Conservation (phyloP, 2,888 invertebrate genomes). For the Trichopria drosophilae region DNA sequence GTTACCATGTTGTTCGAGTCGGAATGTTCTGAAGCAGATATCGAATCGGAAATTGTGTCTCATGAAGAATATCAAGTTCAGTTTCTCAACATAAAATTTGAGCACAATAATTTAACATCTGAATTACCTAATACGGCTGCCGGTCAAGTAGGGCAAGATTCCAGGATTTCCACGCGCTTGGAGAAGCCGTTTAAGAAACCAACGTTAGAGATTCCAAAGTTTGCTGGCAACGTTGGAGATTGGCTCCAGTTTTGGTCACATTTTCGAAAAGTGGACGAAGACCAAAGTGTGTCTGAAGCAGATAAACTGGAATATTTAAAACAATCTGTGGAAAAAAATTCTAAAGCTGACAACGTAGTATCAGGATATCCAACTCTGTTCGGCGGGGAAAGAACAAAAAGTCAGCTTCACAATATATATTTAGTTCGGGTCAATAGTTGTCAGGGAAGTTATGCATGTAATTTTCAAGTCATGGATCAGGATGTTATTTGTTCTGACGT, state of each 20-base stretch:
- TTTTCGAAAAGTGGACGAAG: conserved; percentile 39
- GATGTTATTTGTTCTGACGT: conserved; percentile 28
- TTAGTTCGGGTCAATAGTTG: conserved; percentile 27
- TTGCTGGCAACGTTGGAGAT: conserved; percentile 34
- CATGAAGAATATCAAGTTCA: conserved; percentile 31
- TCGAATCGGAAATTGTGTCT: conserved; percentile 24
- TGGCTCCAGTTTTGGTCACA: conserved; percentile 43
- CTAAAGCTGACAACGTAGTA: conserved; percentile 37
- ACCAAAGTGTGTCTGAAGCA: conserved; percentile 27
- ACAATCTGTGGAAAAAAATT: conserved; percentile 29
- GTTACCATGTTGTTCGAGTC: conserved; percentile 14
- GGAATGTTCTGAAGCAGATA: conserved; percentile 1
- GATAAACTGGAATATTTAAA: conserved; percentile 41
- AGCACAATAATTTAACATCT: no score
- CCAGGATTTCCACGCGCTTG: not conserved
- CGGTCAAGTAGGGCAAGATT: not conserved
- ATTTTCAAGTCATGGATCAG: conserved; percentile 34
- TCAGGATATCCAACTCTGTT: conserved; percentile 39
- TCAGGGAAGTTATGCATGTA: conserved; percentile 31
- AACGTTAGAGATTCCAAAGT: conserved; percentile 36
- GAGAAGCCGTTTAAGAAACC: conserved; percentile 33
- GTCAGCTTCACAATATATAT: conserved; percentile 29
- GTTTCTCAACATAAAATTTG: no score
- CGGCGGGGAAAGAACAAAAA: conserved; percentile 31
- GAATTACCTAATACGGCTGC: no score